Conservation (phyloP, 2,888 invertebrate species). For the Actias luna region DNA sequence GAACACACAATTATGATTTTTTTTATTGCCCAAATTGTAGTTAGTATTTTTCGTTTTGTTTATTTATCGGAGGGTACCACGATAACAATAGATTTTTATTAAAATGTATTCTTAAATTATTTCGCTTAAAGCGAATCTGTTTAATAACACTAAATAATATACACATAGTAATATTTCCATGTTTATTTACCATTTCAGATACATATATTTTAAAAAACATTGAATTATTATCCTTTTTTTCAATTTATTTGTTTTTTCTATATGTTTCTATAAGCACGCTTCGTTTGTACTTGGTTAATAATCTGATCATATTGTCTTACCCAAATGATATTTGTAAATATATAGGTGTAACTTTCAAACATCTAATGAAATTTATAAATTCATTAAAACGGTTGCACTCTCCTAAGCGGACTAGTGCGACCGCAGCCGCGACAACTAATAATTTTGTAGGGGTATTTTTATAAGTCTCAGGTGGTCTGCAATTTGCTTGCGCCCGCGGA, state of each 20-base stretch:
- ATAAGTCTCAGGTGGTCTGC: conserved; percentile 79
- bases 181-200: no score
- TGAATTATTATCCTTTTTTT: no score
- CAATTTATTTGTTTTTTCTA: background rate
- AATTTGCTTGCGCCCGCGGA: conserved; percentile 70
- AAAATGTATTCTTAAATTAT: no score
- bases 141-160: no score
- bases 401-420: conserved; percentile 33
- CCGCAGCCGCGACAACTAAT: conserved; percentile 46
- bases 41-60: no score
- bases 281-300: background rate
- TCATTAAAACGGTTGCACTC: conserved; percentile 24
- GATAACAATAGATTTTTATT: no score
- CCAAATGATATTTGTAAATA: background rate
- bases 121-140: no score
- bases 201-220: no score
- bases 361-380: conserved; percentile 6
- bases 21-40: no score
- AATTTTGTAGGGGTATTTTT: conserved; percentile 67
- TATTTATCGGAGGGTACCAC: no score
- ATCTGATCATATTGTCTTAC: background rate
- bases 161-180: no score
- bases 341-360: background rate
- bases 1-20: no score
- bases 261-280: background rate